Percentiles rank a stretch among this genome's conserved stretches.
These are phyloP conservation scores for Helogale parvula DNA, from an alignment of 2,113 vertebrate species.

Conservation along the genomic window DNA sequence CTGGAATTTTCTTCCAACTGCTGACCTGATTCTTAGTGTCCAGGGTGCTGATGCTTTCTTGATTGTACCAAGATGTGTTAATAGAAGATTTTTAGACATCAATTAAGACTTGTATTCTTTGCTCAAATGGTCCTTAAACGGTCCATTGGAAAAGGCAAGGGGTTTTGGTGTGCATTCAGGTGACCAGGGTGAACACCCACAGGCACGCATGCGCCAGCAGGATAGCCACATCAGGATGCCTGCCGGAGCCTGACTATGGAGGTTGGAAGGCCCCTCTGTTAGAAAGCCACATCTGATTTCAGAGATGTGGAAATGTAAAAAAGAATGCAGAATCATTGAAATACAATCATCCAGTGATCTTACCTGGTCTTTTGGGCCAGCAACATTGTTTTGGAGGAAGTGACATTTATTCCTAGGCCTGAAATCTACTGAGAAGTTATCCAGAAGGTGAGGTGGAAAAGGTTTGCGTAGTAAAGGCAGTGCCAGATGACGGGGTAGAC, in stretches of 20 bases:
- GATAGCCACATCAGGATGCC: background rate
- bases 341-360: background rate
- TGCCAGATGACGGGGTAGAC: background rate
- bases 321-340: background rate
- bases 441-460: background rate
- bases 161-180: background rate
- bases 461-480: background rate
- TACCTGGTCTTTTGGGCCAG: background rate
- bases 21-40: background rate
- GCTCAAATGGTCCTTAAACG: background rate
- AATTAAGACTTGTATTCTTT: background rate
- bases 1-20: background rate
- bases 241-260: background rate
- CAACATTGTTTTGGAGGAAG: background rate
- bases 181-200: background rate
- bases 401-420: background rate
- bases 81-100: background rate
- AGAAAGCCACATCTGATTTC: background rate
- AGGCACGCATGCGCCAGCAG: background rate
- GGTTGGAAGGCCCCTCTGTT: background rate
- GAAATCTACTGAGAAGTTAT: background rate
- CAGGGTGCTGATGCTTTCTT: background rate
- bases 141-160: background rate
- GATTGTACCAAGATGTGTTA: background rate
- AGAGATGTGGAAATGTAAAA: background rate